Evolutionary conservation across 2,797 vertebrate genomes (phyloP).

Genomic region (Falco columbarius): DNA sequence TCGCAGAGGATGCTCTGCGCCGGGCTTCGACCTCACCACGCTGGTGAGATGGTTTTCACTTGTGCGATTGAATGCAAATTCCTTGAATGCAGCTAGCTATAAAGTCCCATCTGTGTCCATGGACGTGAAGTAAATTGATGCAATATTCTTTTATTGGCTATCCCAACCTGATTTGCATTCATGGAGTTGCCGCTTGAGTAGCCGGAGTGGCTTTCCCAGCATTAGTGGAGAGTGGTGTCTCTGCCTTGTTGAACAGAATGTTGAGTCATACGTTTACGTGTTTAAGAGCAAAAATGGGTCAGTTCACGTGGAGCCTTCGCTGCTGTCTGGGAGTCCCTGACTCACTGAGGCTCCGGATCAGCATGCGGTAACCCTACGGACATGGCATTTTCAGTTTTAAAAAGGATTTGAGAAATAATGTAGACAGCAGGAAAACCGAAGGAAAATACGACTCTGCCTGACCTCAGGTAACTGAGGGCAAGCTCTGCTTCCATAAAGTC

Average conservation of each 20-base stretch:
- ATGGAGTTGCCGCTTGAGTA: conserved; percentile 14
- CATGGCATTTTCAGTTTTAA: not conserved
- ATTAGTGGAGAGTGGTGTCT: not conserved
- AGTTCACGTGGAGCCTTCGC: not conserved
- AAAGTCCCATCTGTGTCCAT: conserved; percentile 31
- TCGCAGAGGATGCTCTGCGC: not conserved
- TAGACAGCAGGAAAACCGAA: not conserved
- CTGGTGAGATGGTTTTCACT: not conserved
- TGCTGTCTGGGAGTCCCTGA: not conserved
- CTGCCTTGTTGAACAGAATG: not conserved
- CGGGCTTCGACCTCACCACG: fast-evolving
- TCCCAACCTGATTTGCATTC: conserved; percentile 50
- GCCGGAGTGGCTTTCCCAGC: not conserved
- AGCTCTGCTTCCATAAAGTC: not conserved
- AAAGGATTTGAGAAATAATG: not conserved
- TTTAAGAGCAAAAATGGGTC: not conserved
- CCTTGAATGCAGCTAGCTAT: not conserved
- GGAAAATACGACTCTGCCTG: not conserved
- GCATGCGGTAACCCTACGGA: fast-evolving
- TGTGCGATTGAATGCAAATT: conserved; percentile 16
- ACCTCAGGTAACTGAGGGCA: not conserved
- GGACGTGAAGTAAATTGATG: conserved; percentile 29
- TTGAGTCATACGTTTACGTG: fast-evolving
- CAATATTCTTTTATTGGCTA: conserved; percentile 44
- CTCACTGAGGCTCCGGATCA: not conserved